These are phyloP conservation scores for Oncorhynchus kisutch DNA, from an alignment of 2,113 vertebrate species.

Conservation along the genomic window DNA sequence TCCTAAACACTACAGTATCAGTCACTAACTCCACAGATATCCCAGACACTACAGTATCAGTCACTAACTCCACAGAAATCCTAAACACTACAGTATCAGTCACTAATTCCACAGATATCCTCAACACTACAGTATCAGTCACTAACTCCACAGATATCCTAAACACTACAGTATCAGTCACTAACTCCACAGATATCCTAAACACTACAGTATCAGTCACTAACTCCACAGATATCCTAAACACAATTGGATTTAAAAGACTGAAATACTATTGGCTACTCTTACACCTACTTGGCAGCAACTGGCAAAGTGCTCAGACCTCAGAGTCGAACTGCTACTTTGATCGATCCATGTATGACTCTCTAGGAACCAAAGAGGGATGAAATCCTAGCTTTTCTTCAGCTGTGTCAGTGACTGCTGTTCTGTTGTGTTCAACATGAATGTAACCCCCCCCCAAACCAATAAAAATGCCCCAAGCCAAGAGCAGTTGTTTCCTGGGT, in stretches of 20 bases:
- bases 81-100: too few species aligned
- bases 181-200: too few species aligned
- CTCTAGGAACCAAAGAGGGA: conserved; percentile 21
- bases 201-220: too few species aligned
- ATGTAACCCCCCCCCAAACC: conserved; percentile 41
- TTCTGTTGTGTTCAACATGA: conserved; percentile 16
- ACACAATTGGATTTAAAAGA: neutral
- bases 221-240: too few species aligned
- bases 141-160: too few species aligned
- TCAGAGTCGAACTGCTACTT: neutral
- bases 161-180: too few species aligned
- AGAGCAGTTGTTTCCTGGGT: conserved; percentile 65
- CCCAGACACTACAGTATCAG: too few species aligned
- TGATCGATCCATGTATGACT: neutral
- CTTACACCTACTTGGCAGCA: neutral
- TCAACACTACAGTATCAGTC: too few species aligned
- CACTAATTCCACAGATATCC: too few species aligned
- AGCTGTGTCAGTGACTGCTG: conserved; percentile 62
- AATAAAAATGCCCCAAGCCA: conserved; percentile 58
- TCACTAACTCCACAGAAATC: too few species aligned
- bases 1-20: too few species aligned
- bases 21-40: too few species aligned
- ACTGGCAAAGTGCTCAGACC: neutral
- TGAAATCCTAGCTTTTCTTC: conserved; percentile 57
- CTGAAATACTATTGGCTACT: neutral